Base-by-base conservation (phyloP, 2,888 invertebrate genomes). In the Ceriagrion tenellum region DNA sequence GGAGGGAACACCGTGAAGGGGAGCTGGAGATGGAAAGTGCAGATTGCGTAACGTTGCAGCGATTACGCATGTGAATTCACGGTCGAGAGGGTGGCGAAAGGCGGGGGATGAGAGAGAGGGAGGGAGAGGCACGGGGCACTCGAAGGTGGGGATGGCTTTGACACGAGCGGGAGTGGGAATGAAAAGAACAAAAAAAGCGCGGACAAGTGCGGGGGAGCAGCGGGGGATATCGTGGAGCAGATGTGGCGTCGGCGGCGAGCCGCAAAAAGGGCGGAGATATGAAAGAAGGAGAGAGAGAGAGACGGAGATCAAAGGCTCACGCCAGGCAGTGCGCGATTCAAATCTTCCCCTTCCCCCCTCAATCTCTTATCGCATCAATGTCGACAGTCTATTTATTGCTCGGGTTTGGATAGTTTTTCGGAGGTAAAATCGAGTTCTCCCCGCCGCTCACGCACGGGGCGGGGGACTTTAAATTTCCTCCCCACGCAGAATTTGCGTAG, bases 11-110 rank as follows among this genome's bases (percentile, higher is more conserved):
- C 23, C 55, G 89, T n/a, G 89, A 89, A 47, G n/a, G 16, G n/a
- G 55, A 3, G 47, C 4, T 26, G 55, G 89, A 47, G 89, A 89
- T 89, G 55, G n/a, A 55, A 89, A 47, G n/a, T 89, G 89, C 55
- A 89, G 89, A 55, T 89, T 89, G 55, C 3, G 89, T n/a, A 89
- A 55, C 55, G 47, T 55, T 55, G 3, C 89, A 55, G 6, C n/a
- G 89, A 55, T 13, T 55, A 89, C 89, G 89, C 89, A 55, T 89
- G 89, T n/a, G 47, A 89, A 89, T 26, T 89, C 89, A 55, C 55
- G 89, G 89, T 89, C 89, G 89, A 89, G 89, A 55, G 88, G 18
- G 55, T 47, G 69, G n/a, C 69, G n/a, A 69, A 47, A 47, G 47
- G 47, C 8, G n/a, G 69, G 13, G 26, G 8, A n/a, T 35, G 30